These are phyloP conservation scores for Chaetura pelagica DNA, from an alignment of 2,113 vertebrate genomes.

Conservation along the genomic window DNA sequence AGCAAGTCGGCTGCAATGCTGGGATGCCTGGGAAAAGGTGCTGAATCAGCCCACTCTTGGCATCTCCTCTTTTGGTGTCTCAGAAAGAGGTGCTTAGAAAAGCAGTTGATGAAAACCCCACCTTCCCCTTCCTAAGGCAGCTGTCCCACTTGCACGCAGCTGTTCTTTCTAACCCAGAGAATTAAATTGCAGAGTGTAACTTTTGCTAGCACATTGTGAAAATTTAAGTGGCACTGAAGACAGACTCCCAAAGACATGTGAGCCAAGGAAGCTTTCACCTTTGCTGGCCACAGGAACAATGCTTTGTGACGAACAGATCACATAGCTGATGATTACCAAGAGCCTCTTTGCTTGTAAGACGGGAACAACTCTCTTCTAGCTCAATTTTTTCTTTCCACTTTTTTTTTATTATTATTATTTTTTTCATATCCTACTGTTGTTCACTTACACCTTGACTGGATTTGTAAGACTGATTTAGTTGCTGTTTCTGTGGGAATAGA, in stretches of 20 bases:
- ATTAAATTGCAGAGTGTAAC: neutral
- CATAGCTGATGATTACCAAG: neutral
- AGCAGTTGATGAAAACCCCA: neutral
- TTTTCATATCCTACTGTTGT: neutral
- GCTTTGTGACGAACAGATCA: neutral
- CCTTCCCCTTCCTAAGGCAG: neutral
- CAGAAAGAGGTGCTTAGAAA: neutral
- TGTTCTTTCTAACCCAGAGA: neutral
- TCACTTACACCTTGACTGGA: neutral
- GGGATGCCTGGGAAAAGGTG: neutral
- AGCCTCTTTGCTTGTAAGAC: neutral
- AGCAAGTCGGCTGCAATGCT: neutral
- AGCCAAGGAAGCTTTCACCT: neutral
- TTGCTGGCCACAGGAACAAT: neutral
- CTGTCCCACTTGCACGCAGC: neutral
- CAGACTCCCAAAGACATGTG: accelerated
- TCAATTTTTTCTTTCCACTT: neutral
- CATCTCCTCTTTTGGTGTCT: neutral
- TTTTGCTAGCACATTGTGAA: neutral
- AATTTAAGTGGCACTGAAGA: neutral
- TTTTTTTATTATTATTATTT: no score
- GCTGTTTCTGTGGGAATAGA: neutral
- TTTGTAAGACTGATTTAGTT: neutral
- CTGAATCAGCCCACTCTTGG: neutral
- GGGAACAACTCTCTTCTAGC: neutral